Base-by-base conservation (phyloP, 2,888 invertebrate species). In the Euplexia lucipara region DNA sequence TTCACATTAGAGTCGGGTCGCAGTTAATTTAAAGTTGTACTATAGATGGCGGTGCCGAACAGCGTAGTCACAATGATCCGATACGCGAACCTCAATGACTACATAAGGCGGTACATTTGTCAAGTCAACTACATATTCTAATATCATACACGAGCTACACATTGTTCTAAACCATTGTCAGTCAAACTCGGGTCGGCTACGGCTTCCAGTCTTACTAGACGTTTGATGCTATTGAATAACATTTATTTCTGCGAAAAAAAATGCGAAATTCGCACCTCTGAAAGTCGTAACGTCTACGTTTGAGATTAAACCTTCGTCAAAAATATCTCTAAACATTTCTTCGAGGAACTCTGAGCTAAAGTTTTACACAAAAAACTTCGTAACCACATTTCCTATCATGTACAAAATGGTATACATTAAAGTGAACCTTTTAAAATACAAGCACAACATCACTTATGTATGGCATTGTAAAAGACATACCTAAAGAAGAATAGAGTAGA, bases 21-120 rank as follows among this genome's bases (percentile, higher is more conserved):
- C 45, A 53, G 53, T 53, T 69, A 49, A 78, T 62, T n/a, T 60
- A 41, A 73, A 68, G n/a, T 51, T 44, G 32, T 52, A 7, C 41
- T 54, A 30, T 32, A 37, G 41, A 34, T 8, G 32, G 22, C 22
- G 16, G 12, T 48, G 39, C 32, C 42, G 16, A 26, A 47, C 35
- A 32, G 39, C 18, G 51, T n/a, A 20, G 2, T 56, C 35, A 45
- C 44, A 60, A 41, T 48, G 26, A n/a, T 14, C 30, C 42, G 20
- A 37, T 52, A 59, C 14, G 41, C 32, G 4, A 37, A 20, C 18
- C n/a, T 12, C 65, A 34, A 53, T 45, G 51, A 30, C 26, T 26
- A 20, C 18, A 54, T 35, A 7, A 45, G 32, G n/a, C 16, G 20
- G 47, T 30, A 41, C 60, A 42, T 48, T 41, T 41, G 35, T 34